Conservation (phyloP, 2,113 vertebrate genomes). For the Physeter macrocephalus region DNA sequence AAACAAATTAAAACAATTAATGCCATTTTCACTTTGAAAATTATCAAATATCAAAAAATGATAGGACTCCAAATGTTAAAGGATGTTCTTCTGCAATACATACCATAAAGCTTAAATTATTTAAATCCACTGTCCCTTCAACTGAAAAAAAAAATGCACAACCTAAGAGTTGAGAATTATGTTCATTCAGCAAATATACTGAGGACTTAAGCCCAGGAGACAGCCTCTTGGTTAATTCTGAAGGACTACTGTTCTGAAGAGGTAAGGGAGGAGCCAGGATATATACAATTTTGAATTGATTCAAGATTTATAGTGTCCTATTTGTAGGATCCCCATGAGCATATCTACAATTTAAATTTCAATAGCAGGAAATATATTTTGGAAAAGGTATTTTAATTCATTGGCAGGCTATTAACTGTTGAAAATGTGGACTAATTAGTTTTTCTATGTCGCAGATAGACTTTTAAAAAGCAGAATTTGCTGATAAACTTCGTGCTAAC, state of each 20-base stretch:
- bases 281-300: slow-evolving; percentile 52
- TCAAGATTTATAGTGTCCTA: slow-evolving; percentile 60
- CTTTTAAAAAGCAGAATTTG: slow-evolving; percentile 49
- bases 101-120: neutral
- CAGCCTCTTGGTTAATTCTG: neutral
- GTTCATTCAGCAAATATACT: neutral
- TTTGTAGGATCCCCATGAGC: slow-evolving; percentile 41
- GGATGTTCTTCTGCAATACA: neutral
- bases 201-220: neutral
- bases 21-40: neutral
- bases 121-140: neutral
- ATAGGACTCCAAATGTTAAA: neutral
- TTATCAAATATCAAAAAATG: neutral
- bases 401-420: slow-evolving; percentile 71
- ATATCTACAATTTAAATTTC: slow-evolving; percentile 71
- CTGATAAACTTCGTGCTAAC: neutral
- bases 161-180: neutral
- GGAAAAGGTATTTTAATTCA: slow-evolving; percentile 70
- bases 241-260: neutral
- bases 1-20: neutral
- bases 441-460: slow-evolving; percentile 63
- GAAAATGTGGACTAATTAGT: slow-evolving; percentile 69
- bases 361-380: slow-evolving; percentile 71
- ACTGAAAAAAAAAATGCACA: neutral
- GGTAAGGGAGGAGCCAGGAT: neutral